Evolutionary conservation across 1,140 invertebrate genomes (phyloP).

Genomic region (Scaptodrosophila lebanonensis): DNA sequence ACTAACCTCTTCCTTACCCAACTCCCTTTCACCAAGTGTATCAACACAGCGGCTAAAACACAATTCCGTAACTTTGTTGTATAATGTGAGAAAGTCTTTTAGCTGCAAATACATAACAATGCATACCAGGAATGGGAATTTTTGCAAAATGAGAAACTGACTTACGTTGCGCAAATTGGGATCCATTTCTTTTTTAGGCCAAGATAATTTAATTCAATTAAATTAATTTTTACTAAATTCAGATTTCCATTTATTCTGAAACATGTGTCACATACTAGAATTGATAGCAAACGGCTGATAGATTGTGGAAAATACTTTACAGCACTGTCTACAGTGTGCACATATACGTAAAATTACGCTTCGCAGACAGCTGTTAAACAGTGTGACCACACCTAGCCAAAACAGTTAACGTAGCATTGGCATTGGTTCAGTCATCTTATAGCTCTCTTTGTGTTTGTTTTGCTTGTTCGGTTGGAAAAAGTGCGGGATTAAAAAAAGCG

Average conservation of each 20-base stretch:
- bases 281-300: too few species aligned
- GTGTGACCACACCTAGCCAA: too few species aligned
- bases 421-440: slow-evolving; percentile 22
- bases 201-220: too few species aligned
- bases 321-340: too few species aligned
- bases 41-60: slow-evolving; percentile 91
- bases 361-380: too few species aligned
- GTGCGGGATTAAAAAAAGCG: slow-evolving; percentile 9
- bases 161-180: slow-evolving; percentile 62
- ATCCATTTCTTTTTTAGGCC: too few species aligned
- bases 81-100: slow-evolving; percentile 89
- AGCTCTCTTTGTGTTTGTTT: slow-evolving; percentile 14
- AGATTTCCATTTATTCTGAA: too few species aligned
- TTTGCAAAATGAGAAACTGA: neutral
- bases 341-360: too few species aligned
- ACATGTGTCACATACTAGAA: too few species aligned
- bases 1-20: slow-evolving; percentile 84
- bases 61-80: slow-evolving; percentile 91
- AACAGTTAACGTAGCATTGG: too few species aligned
- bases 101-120: slow-evolving; percentile 79
- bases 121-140: slow-evolving; percentile 6
- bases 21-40: slow-evolving; percentile 88
- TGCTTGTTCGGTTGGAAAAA: slow-evolving; percentile 15
- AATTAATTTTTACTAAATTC: too few species aligned
- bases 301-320: too few species aligned